Evolutionary conservation across 64 coral and sea anemone genomes (phyloP).

Genomic region (Astreopora myriophthalma): DNA sequence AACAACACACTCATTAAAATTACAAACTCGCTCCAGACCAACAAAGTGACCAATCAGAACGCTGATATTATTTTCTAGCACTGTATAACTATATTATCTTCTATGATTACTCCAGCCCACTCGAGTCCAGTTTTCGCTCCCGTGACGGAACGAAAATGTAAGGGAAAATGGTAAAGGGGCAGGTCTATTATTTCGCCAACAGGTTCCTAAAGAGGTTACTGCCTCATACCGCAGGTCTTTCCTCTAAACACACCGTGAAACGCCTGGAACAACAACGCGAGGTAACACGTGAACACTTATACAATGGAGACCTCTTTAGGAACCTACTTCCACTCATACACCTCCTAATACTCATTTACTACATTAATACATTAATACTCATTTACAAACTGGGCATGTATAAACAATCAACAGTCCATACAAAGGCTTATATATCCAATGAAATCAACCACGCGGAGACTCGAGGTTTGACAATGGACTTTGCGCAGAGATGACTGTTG

Average conservation of each 20-base stretch:
- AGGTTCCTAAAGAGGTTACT: neutral
- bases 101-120: neutral
- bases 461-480: neutral
- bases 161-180: neutral
- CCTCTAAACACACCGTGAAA: no score
- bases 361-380: no score
- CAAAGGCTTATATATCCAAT: no score
- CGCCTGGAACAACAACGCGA: no score
- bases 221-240: neutral
- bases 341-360: no score
- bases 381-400: neutral
- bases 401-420: neutral
- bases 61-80: neutral
- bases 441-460: no score
- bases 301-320: neutral
- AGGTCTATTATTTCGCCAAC: neutral
- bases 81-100: neutral
- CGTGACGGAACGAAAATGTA: no score
- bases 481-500: neutral
- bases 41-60: neutral
- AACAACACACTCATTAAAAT: constrained; percentile 19
- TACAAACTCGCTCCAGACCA: neutral
- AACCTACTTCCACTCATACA: neutral
- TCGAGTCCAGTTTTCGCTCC: neutral
- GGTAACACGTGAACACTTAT: no score